phyloP scores from a whole-genome alignment of 2,888 invertebrate genomes.

The Calameuta filiformis region DNA sequence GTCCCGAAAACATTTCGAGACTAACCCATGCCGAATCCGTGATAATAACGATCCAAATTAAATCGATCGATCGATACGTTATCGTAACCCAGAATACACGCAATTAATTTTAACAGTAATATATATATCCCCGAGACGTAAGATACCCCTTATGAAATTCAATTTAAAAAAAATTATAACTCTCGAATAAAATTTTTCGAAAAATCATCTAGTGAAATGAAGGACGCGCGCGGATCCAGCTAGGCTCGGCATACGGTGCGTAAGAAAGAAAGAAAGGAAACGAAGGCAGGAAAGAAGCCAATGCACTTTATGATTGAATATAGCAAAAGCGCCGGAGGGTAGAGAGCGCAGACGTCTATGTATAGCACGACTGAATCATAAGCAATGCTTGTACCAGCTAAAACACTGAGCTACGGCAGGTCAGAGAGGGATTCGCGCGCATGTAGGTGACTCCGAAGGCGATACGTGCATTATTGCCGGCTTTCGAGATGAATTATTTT shows the following conservation, averaged over 20 bases:
- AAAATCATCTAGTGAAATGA: background rate
- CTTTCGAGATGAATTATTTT: conserved; percentile 43
- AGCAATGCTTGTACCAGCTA: conserved; percentile 20
- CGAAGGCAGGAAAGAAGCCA: conserved; percentile 36
- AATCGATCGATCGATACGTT: background rate
- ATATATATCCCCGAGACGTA: background rate
- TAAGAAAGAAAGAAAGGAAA: background rate
- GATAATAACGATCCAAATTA: background rate
- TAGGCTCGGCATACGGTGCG: background rate
- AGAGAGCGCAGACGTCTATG: conserved; percentile 37
- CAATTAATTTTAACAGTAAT: background rate
- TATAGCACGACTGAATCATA: conserved; percentile 48
- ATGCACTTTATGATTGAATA: conserved; percentile 55
- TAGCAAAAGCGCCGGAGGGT: conserved; percentile 36
- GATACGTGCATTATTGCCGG: background rate
- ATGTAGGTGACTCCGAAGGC: background rate
- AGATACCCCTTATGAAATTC: background rate
- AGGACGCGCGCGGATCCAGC: too few relatives aligned
- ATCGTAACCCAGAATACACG: background rate
- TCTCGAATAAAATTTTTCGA: background rate
- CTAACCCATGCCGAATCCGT: background rate
- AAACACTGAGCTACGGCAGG: background rate
- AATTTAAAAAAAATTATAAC: background rate
- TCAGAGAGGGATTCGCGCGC: background rate
- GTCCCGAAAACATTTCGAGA: too few relatives aligned